A percentile compares a stretch with the other conserved stretches of the same genome.
Evolutionary conservation across 2,113 vertebrate genomes (phyloP).

Genomic region (Toxotes jaculatrix): DNA sequence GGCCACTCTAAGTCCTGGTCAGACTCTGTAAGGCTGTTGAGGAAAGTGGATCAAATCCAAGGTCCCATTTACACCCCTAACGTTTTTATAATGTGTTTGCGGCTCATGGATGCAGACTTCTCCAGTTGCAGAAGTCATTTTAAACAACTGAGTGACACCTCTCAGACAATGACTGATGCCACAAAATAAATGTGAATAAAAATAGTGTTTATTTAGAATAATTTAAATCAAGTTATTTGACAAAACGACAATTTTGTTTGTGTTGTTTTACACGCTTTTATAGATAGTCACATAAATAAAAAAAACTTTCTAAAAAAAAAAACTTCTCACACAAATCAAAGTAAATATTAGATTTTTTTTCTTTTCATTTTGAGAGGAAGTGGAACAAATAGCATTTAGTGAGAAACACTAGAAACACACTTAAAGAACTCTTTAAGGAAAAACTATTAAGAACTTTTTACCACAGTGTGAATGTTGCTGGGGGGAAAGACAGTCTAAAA

Average conservation of each 20-base stretch:
- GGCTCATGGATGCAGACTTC: background rate
- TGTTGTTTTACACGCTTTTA: background rate
- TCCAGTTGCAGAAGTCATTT: slow-evolving; percentile 11
- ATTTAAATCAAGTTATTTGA: background rate
- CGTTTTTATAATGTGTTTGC: slow-evolving; percentile 32
- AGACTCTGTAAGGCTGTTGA: slow-evolving; percentile 35
- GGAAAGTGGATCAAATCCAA: slow-evolving; percentile 56
- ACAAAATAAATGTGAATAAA: background rate
- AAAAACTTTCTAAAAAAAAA: too few species aligned
- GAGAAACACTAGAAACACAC: too few species aligned
- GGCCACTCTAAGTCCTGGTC: slow-evolving; percentile 50
- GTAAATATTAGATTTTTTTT: background rate
- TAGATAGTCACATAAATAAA: too few species aligned
- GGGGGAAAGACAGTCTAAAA: slow-evolving; percentile 61
- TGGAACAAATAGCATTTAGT: slow-evolving; percentile 37
- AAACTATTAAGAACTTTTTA: slow-evolving; percentile 30
- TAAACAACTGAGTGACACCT: background rate
- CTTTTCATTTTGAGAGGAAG: background rate
- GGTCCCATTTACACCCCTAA: slow-evolving; percentile 46
- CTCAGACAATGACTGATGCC: background rate
- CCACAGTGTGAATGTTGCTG: slow-evolving; percentile 44
- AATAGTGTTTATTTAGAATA: background rate
- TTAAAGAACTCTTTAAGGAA: slow-evolving; percentile 28
- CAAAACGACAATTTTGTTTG: background rate
- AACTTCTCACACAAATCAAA: background rate